These are phyloP conservation scores for Geotrupes spiniger DNA, from an alignment of 2,888 invertebrate genomes.

Conservation along the genomic window DNA sequence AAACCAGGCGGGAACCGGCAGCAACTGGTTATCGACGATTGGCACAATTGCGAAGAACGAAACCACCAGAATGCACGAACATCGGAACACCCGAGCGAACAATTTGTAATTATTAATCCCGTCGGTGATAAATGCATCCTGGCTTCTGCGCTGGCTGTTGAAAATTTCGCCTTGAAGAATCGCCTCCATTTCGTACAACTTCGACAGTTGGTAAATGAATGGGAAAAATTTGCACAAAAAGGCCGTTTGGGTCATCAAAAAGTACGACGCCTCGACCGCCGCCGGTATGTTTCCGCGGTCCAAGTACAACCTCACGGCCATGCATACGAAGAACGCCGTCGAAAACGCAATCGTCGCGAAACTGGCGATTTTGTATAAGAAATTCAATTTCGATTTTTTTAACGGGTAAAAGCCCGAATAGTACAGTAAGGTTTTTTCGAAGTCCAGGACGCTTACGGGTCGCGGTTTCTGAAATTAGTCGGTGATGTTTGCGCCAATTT, in stretches of 20 bases:
- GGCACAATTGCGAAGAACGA: slow-evolving; percentile 26
- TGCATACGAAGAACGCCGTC: neutral
- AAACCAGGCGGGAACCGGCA: slow-evolving; percentile 26
- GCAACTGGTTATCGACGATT: slow-evolving; percentile 17
- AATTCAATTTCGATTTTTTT: neutral
- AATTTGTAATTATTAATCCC: slow-evolving; percentile 14
- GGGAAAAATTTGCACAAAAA: slow-evolving; percentile 20
- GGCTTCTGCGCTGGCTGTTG: slow-evolving; percentile 16
- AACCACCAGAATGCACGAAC: slow-evolving; percentile 19
- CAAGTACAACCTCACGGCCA: neutral
- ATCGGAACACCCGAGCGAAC: slow-evolving; percentile 19
- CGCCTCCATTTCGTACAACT: slow-evolving; percentile 10
- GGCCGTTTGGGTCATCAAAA: slow-evolving; percentile 21
- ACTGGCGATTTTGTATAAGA: neutral
- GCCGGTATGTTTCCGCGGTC: neutral
- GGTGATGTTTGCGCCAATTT: too few species aligned
- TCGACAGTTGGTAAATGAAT: slow-evolving; percentile 12
- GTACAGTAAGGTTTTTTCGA: slow-evolving; percentile 5
- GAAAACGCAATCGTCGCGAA: neutral
- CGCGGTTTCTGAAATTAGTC: slow-evolving; percentile 5
- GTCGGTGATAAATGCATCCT: slow-evolving; percentile 15
- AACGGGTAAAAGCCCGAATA: slow-evolving; percentile 4
- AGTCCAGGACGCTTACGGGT: neutral
- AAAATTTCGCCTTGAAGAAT: slow-evolving; percentile 14
- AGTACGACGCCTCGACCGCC: slow-evolving; percentile 22